These are phyloP conservation scores for Melanocharis versteri DNA, from an alignment of 2,113 vertebrate genomes.

Conservation along the genomic window DNA sequence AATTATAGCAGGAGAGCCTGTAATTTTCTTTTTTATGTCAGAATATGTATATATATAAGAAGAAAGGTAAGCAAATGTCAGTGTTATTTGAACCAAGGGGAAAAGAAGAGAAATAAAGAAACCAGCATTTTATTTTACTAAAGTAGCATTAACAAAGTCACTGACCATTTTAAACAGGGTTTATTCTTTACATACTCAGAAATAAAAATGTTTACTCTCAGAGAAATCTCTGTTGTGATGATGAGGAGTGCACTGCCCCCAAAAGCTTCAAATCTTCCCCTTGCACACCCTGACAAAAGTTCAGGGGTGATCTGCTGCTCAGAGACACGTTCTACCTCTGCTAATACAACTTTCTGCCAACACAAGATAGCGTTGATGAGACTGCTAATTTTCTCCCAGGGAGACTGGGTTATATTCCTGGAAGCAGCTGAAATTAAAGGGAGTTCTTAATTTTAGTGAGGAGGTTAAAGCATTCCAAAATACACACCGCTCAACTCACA, in stretches of 20 bases:
- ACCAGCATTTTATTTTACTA: background rate
- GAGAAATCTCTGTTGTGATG: background rate
- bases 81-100: background rate
- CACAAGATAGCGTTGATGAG: background rate
- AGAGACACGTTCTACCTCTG: background rate
- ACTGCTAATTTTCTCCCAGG: background rate
- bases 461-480: conserved; percentile 23
- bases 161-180: background rate
- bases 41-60: background rate
- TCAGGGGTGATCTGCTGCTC: background rate
- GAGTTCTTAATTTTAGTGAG: background rate
- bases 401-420: background rate
- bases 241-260: background rate
- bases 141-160: background rate
- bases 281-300: background rate
- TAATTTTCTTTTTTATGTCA: background rate
- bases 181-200: background rate
- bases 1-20: background rate
- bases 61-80: background rate
- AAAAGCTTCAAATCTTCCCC: background rate
- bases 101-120: background rate
- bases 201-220: background rate
- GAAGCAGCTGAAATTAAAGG: background rate
- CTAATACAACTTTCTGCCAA: background rate
- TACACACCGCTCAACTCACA: background rate